Conservation (phyloP, 1,140 invertebrate species). For the Drosophila punjabiensis region DNA sequence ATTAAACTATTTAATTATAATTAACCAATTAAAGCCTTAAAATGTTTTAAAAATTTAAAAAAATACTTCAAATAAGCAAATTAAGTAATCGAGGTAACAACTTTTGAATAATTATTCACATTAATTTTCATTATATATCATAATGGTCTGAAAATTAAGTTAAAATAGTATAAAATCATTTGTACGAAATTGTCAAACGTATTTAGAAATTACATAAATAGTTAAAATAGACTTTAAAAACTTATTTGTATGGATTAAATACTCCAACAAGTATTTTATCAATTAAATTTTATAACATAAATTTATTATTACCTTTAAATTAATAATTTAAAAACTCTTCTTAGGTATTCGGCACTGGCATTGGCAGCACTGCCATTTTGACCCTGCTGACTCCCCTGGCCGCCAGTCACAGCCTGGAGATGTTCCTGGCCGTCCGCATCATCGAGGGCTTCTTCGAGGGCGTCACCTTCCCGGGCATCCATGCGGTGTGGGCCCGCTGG, state of each 20-base stretch:
- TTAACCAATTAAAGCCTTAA: neutral
- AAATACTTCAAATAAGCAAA: neutral
- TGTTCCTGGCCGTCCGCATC: constrained; percentile 91
- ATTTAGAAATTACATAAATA: neutral
- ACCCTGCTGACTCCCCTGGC: constrained; percentile 93
- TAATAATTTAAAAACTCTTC: neutral
- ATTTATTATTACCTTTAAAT: neutral
- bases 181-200: neutral
- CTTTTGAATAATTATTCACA: too few species aligned
- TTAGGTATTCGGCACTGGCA: constrained; percentile 91
- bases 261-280: neutral
- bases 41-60: neutral
- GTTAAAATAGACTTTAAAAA: neutral
- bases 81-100: neutral
- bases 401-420: constrained; percentile 89
- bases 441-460: constrained; percentile 96
- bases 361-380: constrained; percentile 92
- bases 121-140: neutral
- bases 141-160: neutral
- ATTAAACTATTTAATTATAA: neutral
- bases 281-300: neutral
- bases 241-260: neutral
- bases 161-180: neutral
- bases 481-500: constrained; percentile 95
- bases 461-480: constrained; percentile 95